These are phyloP conservation scores for Diaperis boleti DNA, from an alignment of 2,888 invertebrate species.

Conservation along the genomic window DNA sequence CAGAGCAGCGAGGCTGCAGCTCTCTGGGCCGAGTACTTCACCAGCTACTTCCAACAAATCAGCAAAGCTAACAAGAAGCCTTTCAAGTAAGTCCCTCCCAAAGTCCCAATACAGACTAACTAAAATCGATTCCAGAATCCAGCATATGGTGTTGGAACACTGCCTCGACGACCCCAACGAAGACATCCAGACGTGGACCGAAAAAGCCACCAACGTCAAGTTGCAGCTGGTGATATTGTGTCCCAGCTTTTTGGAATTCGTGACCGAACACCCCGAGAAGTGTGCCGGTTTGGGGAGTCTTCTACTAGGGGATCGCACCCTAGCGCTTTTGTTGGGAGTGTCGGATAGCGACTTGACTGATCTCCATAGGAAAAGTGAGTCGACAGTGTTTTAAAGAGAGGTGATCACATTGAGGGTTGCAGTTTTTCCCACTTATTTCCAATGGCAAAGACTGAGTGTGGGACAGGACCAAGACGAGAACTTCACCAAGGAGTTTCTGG, in stretches of 20 bases:
- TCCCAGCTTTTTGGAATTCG: conserved; percentile 77
- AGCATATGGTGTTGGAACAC: conserved; percentile 81
- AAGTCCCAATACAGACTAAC: background rate
- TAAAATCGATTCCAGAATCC: conserved; percentile 74
- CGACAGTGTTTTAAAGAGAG: no score
- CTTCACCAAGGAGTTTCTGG: conserved; percentile 87
- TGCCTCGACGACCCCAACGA: conserved; percentile 60
- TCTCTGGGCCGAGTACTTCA: conserved; percentile 85
- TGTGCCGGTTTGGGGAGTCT: conserved; percentile 70
- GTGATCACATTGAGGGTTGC: no score
- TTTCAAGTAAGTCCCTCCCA: conserved; percentile 75
- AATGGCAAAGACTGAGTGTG: conserved; percentile 85
- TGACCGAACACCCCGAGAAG: conserved; percentile 70
- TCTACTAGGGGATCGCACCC: conserved; percentile 78
- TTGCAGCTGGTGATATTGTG: conserved; percentile 86
- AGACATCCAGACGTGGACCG: conserved; percentile 68
- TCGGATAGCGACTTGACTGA: conserved; percentile 78
- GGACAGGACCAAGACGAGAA: conserved; percentile 85
- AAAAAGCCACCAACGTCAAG: conserved; percentile 75
- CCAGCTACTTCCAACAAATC: conserved; percentile 86
- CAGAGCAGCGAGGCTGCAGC: conserved; percentile 83
- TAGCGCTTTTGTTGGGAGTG: conserved; percentile 86
- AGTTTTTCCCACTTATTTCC: conserved; percentile 79
- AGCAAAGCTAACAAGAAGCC: conserved; percentile 81
- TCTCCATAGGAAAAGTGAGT: conserved; percentile 78